Conservation (phyloP, 2,113 vertebrate species). For the Mobula birostris region DNA sequence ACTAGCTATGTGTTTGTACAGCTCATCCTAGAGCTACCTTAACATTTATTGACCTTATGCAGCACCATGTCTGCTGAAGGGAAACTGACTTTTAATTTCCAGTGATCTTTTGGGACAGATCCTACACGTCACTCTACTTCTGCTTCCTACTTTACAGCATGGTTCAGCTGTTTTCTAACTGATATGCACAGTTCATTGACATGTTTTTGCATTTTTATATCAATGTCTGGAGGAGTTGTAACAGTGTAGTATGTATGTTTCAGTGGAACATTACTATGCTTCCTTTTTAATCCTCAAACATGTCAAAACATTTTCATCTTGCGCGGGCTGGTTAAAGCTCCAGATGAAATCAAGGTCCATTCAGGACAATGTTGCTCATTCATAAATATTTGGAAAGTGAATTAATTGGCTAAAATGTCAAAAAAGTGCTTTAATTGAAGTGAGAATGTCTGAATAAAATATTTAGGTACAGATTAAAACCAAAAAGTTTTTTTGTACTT, state of each 20-base stretch:
- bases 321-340: not conserved
- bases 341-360: constrained; percentile 18
- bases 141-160: constrained; percentile 90
- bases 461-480: constrained; percentile 40
- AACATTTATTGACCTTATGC: constrained; percentile 38
- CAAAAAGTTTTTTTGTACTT: constrained; percentile 43
- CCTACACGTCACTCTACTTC: constrained; percentile 71
- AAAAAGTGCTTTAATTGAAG: constrained; percentile 25
- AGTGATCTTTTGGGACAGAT: constrained; percentile 69
- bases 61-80: constrained; percentile 64
- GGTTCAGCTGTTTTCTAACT: constrained; percentile 75
- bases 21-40: constrained; percentile 45
- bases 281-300: constrained; percentile 31
- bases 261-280: constrained; percentile 39
- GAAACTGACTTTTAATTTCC: constrained; percentile 48
- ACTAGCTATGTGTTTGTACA: constrained; percentile 72
- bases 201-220: constrained; percentile 52
- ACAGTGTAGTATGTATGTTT: constrained; percentile 36
- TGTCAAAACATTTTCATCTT: constrained; percentile 17
- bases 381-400: constrained; percentile 13
- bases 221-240: constrained; percentile 29
- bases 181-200: constrained; percentile 58
- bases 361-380: constrained; percentile 20
- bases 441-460: constrained; percentile 37
- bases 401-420: constrained; percentile 21